Base-by-base conservation (phyloP, 2,113 vertebrate species). In the Peromyscus leucopus region DNA sequence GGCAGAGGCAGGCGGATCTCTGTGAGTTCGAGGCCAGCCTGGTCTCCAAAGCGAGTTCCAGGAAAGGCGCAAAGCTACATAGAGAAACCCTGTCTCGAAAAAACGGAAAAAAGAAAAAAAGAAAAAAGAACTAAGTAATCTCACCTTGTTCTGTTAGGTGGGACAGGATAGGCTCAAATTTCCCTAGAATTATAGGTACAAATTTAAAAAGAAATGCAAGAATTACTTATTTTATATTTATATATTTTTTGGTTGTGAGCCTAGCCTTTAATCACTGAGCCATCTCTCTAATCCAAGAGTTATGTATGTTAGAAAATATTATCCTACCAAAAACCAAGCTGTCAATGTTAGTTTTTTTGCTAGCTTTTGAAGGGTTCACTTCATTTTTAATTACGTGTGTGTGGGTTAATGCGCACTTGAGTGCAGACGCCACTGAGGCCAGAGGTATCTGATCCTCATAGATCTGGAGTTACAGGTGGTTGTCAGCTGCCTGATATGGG, bases 251-350 rank as follows among this genome's bases (percentile, higher is more conserved):
- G 31, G 31, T 33, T 67, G 26, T 67, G 26, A 67, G 65, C 28
- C 65, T 67, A 67, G 65, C 65, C 65, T 67, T 67, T 33, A 69
- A 69, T 7, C 31, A 31, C 67, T 69, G 67, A 69, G 67, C 31
- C 67, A 69, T 5, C 67, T 33, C 67, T 33, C 31, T 69, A 69
- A 6, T 12, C 67, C 39, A 86, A 5, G 22, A 67, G 42, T 59
- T 59, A 65, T 2, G 51, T 79, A 46, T 87, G 87, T 75, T 76
- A 83, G 46, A 42, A 84, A 91, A 93, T 85, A 94, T 31, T 85
- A 94, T 63, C 26, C 24, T 39, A 42, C 59, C 42, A 82, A 59
- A 39, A 84, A 63, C 22, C 15, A 82, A 59, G 26, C n/a, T 63
- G n/a, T 3, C 7, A 10, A 39, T 26, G 39, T 13, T 33, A 76